Evolutionary conservation across 2,888 invertebrate genomes (phyloP), one percentile per base, ranked within the genome.

Genomic region (Zaprionus lineosus): DNA sequence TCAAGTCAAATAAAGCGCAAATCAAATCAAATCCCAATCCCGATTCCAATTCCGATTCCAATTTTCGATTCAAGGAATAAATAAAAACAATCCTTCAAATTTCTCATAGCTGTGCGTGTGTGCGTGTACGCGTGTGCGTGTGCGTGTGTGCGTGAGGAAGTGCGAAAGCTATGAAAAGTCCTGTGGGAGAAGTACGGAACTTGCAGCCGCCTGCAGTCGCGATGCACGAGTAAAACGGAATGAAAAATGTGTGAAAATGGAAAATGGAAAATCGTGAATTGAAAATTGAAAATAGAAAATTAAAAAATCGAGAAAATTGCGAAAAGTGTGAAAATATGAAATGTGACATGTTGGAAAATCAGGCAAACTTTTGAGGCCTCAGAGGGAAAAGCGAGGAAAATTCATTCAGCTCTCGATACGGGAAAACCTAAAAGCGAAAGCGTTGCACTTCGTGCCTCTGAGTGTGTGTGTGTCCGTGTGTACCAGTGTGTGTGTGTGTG

Each of bases 381-480:
- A 31, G 41, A 9, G 3, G 18, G 8, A 1, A 19, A 11, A n/a
- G n/a, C n/a, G n/a, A n/a, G n/a, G n/a, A n/a, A n/a, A n/a, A n/a
- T n/a, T n/a, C n/a, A n/a, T n/a, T n/a, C n/a, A n/a, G n/a, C n/a
- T n/a, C n/a, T n/a, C n/a, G n/a, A n/a, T n/a, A n/a, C n/a, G n/a
- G n/a, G n/a, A 0, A 4, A 7, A 29, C 19, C 6, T 28, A 70
- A 76, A 64, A 67, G 74, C 61, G 77, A 71, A 68, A 73, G 65
- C 70, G 41, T 16, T 71, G 70, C 70, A 71, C 33, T 51, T 40
- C 7, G 12, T 1, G 5, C n/a, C 1, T 1, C 6, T 34, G 34
- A 14, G 28, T 31, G 15, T 36, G 16, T 15, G 12, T 28, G 28
- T 33, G 8, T 9, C 5, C 24, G 51, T 39, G 50, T 50, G 46